phyloP scores from a whole-genome alignment of 2,888 invertebrate species.

The Cantharis nigra region DNA sequence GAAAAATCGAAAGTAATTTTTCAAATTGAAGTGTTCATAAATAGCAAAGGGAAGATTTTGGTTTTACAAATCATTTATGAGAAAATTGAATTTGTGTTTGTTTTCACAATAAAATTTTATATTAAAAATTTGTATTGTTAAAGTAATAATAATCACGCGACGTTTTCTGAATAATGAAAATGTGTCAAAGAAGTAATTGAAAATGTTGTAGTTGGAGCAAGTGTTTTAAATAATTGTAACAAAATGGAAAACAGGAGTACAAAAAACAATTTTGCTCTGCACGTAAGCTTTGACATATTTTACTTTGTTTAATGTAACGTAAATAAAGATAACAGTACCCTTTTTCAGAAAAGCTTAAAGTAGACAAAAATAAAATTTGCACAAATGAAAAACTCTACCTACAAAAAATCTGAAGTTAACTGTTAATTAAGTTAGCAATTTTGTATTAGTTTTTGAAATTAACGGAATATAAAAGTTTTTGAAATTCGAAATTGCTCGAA shows the following conservation, averaged over 20 bases:
- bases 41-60: not conserved
- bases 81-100: not conserved
- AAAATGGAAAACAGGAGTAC: not conserved
- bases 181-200: not conserved
- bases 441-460: not conserved
- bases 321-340: not conserved
- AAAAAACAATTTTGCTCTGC: not conserved
- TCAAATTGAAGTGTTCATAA: not conserved
- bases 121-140: not conserved
- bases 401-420: not conserved
- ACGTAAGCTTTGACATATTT: not conserved
- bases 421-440: not conserved
- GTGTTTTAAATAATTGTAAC: not conserved
- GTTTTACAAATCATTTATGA: not conserved
- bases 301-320: not conserved
- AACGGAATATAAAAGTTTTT: not conserved
- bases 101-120: not conserved
- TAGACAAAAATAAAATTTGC: not conserved
- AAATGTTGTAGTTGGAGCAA: not conserved
- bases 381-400: not conserved
- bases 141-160: not conserved
- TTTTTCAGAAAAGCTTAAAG: not conserved
- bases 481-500: not conserved
- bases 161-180: not conserved
- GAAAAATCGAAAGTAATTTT: conserved; percentile 3